Evolutionary conservation across 2,113 vertebrate species (phyloP).

Genomic region (Scomber scombrus): DNA sequence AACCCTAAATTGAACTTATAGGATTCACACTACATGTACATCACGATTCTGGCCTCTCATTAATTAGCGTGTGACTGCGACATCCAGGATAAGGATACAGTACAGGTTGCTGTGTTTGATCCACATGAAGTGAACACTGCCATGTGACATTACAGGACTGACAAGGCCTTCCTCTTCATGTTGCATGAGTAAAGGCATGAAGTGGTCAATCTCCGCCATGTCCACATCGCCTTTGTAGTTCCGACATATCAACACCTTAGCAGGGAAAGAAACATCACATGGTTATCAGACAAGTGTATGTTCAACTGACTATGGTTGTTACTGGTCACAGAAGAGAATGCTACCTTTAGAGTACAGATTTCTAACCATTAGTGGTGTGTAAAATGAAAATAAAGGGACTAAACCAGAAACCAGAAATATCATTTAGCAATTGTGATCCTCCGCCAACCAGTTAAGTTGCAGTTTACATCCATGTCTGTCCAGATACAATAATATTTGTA

Average conservation of each 20-base stretch:
- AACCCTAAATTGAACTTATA: background rate
- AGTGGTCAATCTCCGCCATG: conserved; percentile 92
- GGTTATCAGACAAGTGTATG: background rate
- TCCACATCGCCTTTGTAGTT: conserved; percentile 95
- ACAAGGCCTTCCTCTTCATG: conserved; percentile 90
- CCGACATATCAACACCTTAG: conserved; percentile 92
- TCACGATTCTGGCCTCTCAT: background rate
- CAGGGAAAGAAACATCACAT: background rate
- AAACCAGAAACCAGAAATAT: no score
- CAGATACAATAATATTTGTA: no score
- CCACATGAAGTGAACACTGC: conserved; percentile 93
- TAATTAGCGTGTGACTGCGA: background rate
- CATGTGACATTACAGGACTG: conserved; percentile 87
- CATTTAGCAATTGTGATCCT: no score
- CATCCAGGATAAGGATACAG: conserved; percentile 86
- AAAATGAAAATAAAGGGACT: no score
- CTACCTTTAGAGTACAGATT: no score
- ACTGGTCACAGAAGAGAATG: no score
- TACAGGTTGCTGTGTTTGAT: conserved; percentile 97
- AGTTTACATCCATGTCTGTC: no score
- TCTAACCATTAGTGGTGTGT: no score
- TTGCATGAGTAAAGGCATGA: conserved; percentile 91
- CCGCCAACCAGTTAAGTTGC: no score
- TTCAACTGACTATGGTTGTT: background rate
- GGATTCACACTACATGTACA: background rate